A percentile compares a stretch with the other conserved stretches of the same genome.
Evolutionary conservation across 2,888 invertebrate species (phyloP).

Genomic region (Heteromurus nitidus): DNA sequence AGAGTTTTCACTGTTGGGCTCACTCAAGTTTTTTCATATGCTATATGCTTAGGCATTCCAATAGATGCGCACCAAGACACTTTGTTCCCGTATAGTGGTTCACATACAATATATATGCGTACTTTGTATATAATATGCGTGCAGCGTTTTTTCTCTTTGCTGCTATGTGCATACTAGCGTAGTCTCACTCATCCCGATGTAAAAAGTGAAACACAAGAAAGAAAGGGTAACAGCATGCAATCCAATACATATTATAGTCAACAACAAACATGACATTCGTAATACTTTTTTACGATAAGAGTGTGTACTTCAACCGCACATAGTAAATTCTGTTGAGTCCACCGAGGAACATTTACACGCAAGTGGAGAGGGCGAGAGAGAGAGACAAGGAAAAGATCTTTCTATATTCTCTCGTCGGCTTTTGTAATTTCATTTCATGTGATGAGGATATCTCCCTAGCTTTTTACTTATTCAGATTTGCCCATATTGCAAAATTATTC

Average conservation of each 20-base stretch:
- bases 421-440: conserved; percentile 7
- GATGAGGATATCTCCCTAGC: neutral
- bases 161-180: too few species aligned
- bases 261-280: conserved; percentile 10
- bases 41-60: neutral
- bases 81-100: too few species aligned
- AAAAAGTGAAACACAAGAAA: conserved; percentile 14
- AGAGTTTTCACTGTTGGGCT: conserved; percentile 53
- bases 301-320: conserved; percentile 25
- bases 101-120: too few species aligned
- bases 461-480: neutral
- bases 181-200: too few species aligned
- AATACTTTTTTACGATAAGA: neutral
- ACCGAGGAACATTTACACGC: conserved; percentile 16
- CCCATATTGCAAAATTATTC: neutral
- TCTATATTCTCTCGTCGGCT: neutral
- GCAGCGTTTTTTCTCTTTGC: conserved; percentile 45
- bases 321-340: conserved; percentile 9
- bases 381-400: conserved; percentile 3
- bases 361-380: neutral
- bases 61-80: neutral
- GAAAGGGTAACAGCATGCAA: conserved; percentile 27
- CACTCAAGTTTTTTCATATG: conserved; percentile 21
- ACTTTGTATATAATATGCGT: too few species aligned
- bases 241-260: conserved; percentile 33